Conservation (phyloP, 2,797 vertebrate species). For the Orientallactaga sibirica region DNA sequence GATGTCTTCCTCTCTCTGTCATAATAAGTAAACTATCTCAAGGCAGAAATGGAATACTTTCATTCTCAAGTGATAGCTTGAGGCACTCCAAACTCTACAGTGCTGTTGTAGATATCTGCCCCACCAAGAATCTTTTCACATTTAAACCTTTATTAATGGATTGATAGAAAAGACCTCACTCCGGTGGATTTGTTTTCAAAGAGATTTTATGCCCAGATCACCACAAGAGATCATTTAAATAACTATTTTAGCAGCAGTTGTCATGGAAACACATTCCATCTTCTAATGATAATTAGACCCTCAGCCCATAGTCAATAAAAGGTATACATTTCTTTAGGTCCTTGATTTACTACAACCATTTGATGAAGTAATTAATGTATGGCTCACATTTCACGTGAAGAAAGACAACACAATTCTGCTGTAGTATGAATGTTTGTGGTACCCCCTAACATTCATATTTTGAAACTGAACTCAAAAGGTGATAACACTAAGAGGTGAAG, state of each 20-base stretch:
- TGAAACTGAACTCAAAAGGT: neutral
- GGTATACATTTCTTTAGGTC: neutral
- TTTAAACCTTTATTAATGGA: neutral
- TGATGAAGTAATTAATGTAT: neutral
- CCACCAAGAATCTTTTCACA: neutral
- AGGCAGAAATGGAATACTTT: conserved; percentile 2
- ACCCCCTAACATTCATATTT: neutral
- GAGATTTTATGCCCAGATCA: conserved; percentile 4
- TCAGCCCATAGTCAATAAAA: conserved; percentile 8
- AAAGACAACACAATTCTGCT: neutral
- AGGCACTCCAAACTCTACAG: neutral
- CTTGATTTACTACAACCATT: neutral
- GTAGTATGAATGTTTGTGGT: neutral
- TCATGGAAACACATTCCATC: conserved; percentile 6
- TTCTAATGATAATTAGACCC: conserved; percentile 22
- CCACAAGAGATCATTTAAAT: conserved; percentile 4
- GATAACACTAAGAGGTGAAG: neutral
- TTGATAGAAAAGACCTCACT: conserved; percentile 6
- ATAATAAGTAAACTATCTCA: neutral
- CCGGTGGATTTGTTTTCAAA: conserved; percentile 10
- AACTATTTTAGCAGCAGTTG: conserved; percentile 9
- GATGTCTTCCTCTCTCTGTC: neutral
- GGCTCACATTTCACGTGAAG: conserved; percentile 1
- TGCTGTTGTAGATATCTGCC: neutral
- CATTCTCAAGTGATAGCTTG: neutral